Conservation (phyloP, 2,888 invertebrate genomes). For the Heliconius ethilla region DNA sequence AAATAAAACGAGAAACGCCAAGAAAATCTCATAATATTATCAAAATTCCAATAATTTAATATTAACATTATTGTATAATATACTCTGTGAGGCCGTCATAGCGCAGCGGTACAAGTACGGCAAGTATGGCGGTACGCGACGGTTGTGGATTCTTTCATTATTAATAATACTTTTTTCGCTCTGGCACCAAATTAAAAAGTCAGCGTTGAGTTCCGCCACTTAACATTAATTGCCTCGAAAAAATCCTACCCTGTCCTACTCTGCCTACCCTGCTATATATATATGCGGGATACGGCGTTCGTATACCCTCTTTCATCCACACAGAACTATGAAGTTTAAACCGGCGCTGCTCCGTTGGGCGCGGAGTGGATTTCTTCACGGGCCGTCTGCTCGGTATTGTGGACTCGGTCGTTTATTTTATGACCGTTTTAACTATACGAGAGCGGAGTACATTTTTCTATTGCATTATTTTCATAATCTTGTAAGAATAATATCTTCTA, state of each 20-base stretch:
- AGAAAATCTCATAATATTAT: too few species aligned
- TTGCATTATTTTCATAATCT: not conserved
- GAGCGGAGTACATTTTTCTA: not conserved
- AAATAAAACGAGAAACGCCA: too few species aligned
- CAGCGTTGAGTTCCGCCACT: not conserved
- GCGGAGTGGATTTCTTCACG: constrained; percentile 25
- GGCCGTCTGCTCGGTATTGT: constrained; percentile 5
- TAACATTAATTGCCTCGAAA: too few species aligned
- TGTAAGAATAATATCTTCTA: not conserved
- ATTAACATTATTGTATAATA: not conserved
- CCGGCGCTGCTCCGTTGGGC: not conserved
- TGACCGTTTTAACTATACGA: constrained; percentile 10
- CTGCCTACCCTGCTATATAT: too few species aligned
- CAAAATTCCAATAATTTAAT: not conserved
- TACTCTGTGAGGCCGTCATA: too few species aligned
- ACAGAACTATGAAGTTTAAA: not conserved
- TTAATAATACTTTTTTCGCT: too few species aligned
- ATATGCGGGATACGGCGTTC: not conserved
- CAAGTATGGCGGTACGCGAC: too few species aligned
- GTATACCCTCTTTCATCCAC: not conserved
- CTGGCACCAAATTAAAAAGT: too few species aligned
- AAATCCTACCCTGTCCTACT: too few species aligned
- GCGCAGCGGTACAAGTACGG: too few species aligned
- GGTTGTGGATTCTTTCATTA: too few species aligned
- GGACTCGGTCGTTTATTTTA: constrained; percentile 21